These are phyloP conservation scores for Chloromyia formosa DNA, from an alignment of 2,888 invertebrate species.

Conservation along the genomic window DNA sequence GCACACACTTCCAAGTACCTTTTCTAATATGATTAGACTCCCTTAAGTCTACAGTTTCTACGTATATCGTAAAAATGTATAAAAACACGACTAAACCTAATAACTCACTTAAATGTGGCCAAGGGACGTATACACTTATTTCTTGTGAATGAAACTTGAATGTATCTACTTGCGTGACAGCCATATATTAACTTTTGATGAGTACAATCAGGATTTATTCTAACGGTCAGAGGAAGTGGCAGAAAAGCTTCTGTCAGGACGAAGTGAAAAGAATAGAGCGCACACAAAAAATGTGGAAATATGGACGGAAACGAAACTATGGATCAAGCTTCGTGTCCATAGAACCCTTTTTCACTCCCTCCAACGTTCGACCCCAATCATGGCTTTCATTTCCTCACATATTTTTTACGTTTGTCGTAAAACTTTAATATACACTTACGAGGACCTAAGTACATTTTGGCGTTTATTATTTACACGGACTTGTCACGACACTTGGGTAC, in stretches of 20 bases:
- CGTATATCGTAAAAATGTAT: too few species aligned
- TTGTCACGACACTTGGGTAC: conserved; percentile 27
- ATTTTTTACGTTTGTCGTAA: conserved; percentile 19
- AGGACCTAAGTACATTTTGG: conserved; percentile 6
- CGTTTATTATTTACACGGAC: conserved; percentile 17
- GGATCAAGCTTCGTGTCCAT: too few species aligned
- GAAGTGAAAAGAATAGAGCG: neutral
- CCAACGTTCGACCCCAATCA: neutral
- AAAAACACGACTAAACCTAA: neutral
- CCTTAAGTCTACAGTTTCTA: too few species aligned
- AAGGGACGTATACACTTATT: neutral
- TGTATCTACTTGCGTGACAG: neutral
- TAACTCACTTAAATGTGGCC: neutral
- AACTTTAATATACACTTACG: conserved; percentile 22
- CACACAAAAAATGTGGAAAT: neutral
- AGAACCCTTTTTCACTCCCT: too few species aligned
- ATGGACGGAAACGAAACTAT: neutral
- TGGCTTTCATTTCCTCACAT: neutral
- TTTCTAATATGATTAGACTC: too few species aligned
- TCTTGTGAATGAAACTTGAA: neutral
- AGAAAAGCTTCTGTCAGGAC: neutral
- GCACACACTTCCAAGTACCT: neutral
- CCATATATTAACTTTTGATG: conserved; percentile 1
- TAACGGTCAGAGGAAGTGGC: neutral
- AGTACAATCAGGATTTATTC: neutral